phyloP scores from a whole-genome alignment of 2,888 invertebrate genomes.

The Drosophila borborema region DNA sequence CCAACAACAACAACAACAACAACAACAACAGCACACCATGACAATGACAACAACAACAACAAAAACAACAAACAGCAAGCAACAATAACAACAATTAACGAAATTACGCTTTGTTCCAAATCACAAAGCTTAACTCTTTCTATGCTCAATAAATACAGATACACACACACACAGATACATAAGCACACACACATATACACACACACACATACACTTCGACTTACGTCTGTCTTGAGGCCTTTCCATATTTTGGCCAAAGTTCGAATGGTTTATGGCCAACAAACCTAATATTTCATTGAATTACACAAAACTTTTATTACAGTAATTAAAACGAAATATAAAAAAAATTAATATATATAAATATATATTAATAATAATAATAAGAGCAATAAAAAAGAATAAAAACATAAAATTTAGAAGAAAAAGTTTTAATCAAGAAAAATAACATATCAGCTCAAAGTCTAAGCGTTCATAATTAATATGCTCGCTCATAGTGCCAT shows the following conservation, averaged over 20 bases:
- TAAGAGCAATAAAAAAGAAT: neutral
- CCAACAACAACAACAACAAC: slow-evolving; percentile 28
- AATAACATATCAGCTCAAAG: neutral
- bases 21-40: slow-evolving; percentile 29
- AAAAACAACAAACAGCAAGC: slow-evolving; percentile 36
- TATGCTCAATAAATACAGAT: slow-evolving; percentile 30
- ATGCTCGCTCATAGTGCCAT: neutral
- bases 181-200: neutral
- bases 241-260: slow-evolving; percentile 56
- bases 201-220: neutral
- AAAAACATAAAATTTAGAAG: neutral
- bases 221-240: slow-evolving; percentile 21
- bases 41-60: slow-evolving; percentile 48
- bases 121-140: slow-evolving; percentile 50
- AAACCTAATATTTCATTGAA: slow-evolving; percentile 1
- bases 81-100: slow-evolving; percentile 58
- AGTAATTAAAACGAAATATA: neutral
- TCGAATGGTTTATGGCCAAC: slow-evolving; percentile 56
- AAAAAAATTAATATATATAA: neutral
- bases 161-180: slow-evolving; percentile 7
- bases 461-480: neutral
- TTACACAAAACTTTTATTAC: slow-evolving; percentile 10
- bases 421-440: neutral
- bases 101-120: slow-evolving; percentile 70
- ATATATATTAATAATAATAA: neutral